Base-by-base conservation (phyloP, 2,113 vertebrate species). In the Gambusia affinis region DNA sequence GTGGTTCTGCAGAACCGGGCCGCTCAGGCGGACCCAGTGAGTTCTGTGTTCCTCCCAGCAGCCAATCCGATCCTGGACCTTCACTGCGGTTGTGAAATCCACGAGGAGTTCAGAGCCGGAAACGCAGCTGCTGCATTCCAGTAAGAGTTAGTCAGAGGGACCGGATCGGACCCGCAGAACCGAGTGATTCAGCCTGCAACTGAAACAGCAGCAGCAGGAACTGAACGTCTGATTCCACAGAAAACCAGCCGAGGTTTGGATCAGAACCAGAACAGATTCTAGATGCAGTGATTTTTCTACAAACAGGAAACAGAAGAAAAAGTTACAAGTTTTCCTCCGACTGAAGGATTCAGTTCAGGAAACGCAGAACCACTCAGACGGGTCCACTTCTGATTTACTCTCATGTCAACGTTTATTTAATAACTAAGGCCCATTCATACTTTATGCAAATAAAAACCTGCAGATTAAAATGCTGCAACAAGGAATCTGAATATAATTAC, bases 81-180 rank as follows among this genome's bases (percentile, higher is more conserved):
- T 11, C 7, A 8, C 5, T 7, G 6, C 10, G n/a, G 67, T 88
- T 88, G 78, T 76, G 88, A 87, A 87, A 89, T 90, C 83, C 72
- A 67, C 57, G 62, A 30, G 67, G 76, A 79, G 0, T 8, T 27
- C 1, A 10, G 10, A 0, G 29, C 80, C 83, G 88, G 88, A 88
- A 92, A 63, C 39, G 42, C 12, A 54, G 72, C 19, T 1, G 70
- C 70, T 61, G 68, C n/a, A 31, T 91, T 76, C 86, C 87, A 8
- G 69, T 69, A 88, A 89, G 0, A 1, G 1, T 90, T 83, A 88
- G 60, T 90, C 90, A 91, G 28, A 30, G n/a, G 10, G 24, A 22
- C 51, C 51, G 24, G 51, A 57, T 57, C 24, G 24, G 51, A 57
- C 51, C 24, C n/a, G 51, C 51, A 57, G 51, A 57, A 24, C 22